Evolutionary conservation across 2,888 invertebrate genomes (phyloP).

Genomic region (Eubasilissa splendida): DNA sequence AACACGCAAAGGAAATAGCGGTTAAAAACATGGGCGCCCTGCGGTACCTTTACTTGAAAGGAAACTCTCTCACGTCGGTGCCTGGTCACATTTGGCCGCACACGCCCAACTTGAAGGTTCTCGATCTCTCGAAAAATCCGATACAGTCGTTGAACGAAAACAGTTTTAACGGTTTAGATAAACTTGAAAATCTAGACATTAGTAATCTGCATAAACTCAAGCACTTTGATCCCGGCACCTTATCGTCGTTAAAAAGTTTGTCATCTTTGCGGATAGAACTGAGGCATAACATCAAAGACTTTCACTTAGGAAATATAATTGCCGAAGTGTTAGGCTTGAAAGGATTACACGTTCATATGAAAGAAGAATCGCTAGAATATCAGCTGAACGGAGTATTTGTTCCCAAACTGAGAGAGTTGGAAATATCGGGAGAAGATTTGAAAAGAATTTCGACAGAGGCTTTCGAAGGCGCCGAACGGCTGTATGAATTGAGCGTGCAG

Average conservation of each 20-base stretch:
- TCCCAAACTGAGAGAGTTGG: constrained; percentile 84
- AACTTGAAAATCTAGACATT: constrained; percentile 83
- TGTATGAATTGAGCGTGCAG: constrained; percentile 83
- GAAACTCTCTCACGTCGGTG: constrained; percentile 83
- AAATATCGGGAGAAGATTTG: constrained; percentile 84
- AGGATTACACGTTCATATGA: constrained; percentile 83
- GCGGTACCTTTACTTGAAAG: constrained; percentile 82
- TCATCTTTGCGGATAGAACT: constrained; percentile 81
- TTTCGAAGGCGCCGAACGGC: constrained; percentile 81
- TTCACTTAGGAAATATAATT: constrained; percentile 81
- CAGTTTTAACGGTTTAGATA: constrained; percentile 80
- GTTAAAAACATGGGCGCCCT: constrained; percentile 81
- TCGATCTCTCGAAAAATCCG: constrained; percentile 89
- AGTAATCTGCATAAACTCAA: constrained; percentile 82
- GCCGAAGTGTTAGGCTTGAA: constrained; percentile 81
- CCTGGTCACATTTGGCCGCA: constrained; percentile 83
- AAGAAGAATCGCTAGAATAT: constrained; percentile 80
- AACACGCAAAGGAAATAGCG: constrained; percentile 79
- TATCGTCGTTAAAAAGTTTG: constrained; percentile 81
- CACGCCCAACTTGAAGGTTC: constrained; percentile 79
- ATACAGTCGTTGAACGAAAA: constrained; percentile 82
- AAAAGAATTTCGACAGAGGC: constrained; percentile 83
- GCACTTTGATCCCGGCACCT: constrained; percentile 82
- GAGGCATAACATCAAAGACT: constrained; percentile 83
- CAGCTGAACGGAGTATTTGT: constrained; percentile 85